Evolutionary conservation across 2,888 invertebrate genomes (phyloP), one percentile per base, ranked within the genome.

Genomic region (Lacanobia wlatinum): DNA sequence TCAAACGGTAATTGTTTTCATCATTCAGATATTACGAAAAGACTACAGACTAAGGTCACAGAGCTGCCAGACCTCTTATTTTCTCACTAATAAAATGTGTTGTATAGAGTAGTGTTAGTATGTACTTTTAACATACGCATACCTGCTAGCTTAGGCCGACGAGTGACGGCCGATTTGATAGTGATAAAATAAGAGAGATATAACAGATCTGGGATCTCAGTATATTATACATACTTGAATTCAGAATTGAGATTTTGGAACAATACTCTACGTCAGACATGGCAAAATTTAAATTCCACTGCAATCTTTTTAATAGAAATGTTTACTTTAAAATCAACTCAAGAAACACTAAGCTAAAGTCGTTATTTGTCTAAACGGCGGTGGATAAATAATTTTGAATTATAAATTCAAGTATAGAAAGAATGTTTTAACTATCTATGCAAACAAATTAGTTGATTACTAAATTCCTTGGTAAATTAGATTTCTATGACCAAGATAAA

Each of bases 1-100:
- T 93, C 93, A 92, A 93, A 92, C 93, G 92, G 92, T 94, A 93
- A 92, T 93, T 92, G 82, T 84, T 93, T 58, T 92, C 94, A 94
- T 94, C 94, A 94, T 91, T 74, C 14, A 10, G 5, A 46, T 43
- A 18, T 2, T 52, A 40, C 10, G 16, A 18, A 40, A 40, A 43
- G 43, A 43, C 43, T 43, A 43, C 6, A 6, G 34, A 4, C 34
- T 34, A 5, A 34, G 34, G 5, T 34, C 34, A 2, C 6, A 34
- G 34, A 34, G 34, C 5, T 34, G 34, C 34, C 34, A 34, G 34
- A 34, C 34, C 34, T 34, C 34, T 34, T 34, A 34, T 34, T 3
- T 34, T 34, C 6, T 34, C 34, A 34, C 0, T 34, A 34, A 6
- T 5, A 34, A 34, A 34, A 34, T 34, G 34, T 34, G 4, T 6